These are phyloP conservation scores for Physeter macrocephalus DNA, from an alignment of 2,113 vertebrate species.

Conservation along the genomic window DNA sequence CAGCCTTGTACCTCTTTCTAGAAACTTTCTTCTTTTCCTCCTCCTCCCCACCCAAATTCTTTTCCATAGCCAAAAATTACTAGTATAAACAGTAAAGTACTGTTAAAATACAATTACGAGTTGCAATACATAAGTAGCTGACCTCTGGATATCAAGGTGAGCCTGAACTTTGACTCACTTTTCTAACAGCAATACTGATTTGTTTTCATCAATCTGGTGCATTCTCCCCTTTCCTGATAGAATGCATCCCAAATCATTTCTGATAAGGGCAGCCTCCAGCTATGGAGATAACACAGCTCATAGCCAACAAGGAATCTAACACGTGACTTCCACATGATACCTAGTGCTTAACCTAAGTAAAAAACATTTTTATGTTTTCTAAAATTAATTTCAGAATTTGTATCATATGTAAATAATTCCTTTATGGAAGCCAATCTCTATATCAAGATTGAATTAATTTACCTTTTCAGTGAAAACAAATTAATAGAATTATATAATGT, in stretches of 20 bases:
- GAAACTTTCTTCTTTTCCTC: background rate
- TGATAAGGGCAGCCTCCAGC: background rate
- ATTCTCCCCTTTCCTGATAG: background rate
- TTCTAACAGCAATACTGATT: background rate
- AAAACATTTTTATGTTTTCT: background rate
- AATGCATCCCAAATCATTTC: background rate
- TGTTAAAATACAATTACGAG: background rate
- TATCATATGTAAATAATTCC: background rate
- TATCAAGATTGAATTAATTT: conserved; percentile 1
- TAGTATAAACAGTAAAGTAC: background rate
- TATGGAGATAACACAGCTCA: background rate
- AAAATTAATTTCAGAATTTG: conserved; percentile 14
- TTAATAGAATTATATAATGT: background rate
- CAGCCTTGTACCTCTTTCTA: background rate
- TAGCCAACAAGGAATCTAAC: background rate
- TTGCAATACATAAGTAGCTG: background rate
- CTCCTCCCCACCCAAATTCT: background rate
- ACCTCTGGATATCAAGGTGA: background rate
- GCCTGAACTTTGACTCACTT: background rate
- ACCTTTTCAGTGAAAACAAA: background rate
- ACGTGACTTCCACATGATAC: background rate
- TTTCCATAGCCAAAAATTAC: background rate
- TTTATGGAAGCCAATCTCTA: background rate
- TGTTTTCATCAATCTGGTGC: background rate
- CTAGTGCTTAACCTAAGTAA: background rate